A percentile compares a stretch with the other conserved stretches of the same genome.
Evolutionary conservation across 2,888 invertebrate genomes (phyloP).

Genomic region (Sericinus montela): DNA sequence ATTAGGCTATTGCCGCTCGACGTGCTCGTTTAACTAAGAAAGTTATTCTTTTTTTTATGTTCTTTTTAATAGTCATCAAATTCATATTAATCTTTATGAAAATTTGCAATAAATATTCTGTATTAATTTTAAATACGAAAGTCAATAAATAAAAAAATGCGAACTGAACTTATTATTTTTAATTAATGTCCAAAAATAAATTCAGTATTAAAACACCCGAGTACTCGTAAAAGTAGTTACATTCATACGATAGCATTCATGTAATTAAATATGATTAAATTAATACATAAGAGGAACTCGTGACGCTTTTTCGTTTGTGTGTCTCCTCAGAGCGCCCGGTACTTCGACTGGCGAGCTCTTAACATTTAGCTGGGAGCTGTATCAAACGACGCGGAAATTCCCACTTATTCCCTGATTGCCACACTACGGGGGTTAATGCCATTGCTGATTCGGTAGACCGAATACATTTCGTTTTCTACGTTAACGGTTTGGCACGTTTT

Average conservation of each 20-base stretch:
- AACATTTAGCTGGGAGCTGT: slow-evolving; percentile 71
- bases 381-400: slow-evolving; percentile 76
- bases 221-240: slow-evolving; percentile 15
- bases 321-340: slow-evolving; percentile 39
- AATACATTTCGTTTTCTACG: slow-evolving; percentile 59
- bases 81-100: too few species aligned
- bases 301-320: slow-evolving; percentile 32
- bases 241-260: slow-evolving; percentile 18
- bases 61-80: too few species aligned
- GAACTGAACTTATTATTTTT: background rate
- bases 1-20: too few species aligned
- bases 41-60: too few species aligned
- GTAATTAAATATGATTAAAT: slow-evolving; percentile 17
- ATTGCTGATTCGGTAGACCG: slow-evolving; percentile 72
- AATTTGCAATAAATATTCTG: too few species aligned
- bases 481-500: slow-evolving; percentile 41
- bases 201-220: slow-evolving; percentile 27
- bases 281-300: slow-evolving; percentile 21
- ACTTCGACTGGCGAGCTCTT: slow-evolving; percentile 58
- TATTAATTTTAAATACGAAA: too few species aligned
- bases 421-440: slow-evolving; percentile 75
- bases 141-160: too few species aligned
- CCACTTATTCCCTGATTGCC: slow-evolving; percentile 76
- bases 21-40: too few species aligned
- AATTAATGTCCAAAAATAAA: slow-evolving; percentile 8